Evolutionary conservation across 2,797 vertebrate species (phyloP), one percentile per base, ranked within the genome.

Genomic region (Sparus aurata): DNA sequence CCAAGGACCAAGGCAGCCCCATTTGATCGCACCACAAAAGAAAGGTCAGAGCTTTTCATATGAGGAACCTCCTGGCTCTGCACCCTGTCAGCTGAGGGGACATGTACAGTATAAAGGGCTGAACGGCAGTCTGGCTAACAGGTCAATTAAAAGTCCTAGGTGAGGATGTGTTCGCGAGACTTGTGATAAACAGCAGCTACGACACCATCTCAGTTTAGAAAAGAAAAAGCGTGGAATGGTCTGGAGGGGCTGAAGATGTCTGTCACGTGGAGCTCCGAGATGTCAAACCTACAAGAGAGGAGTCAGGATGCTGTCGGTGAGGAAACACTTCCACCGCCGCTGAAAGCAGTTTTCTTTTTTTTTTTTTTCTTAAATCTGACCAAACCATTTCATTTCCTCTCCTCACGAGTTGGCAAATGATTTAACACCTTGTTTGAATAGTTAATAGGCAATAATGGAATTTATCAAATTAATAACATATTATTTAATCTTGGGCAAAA

Each of bases 21-120:
- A 93, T 94, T 94, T 95, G 91, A 94, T 93, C 92, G 85, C 88
- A 84, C 90, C 93, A 95, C 94, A 93, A 94, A 94, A 83, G 93
- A 94, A 93, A 93, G 94, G 94, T 94, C 93, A 94, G 89, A 91
- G 85, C 87, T 91, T 92, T 92, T 92, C 89, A 88, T 88, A 87
- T 65, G 87, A 88, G 89, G 91, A 91, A 91, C 88, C 87, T 92
- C 91, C 87, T 87, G 90, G 91, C 89, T 90, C 80, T 81, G 85
- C 84, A 73, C 81, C 82, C 80, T 86, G 86, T 88, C 87, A 82
- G 87, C 71, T 83, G 81, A 87, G 65, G 77, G 73, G 55, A 87
- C 17, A 41, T 59, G 68, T 88, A 86, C 76, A 81, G 90, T 90
- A 74, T 66, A 69, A 69, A 66, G 69, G 79, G 61, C 70, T 76